Conservation (phyloP, 1,140 invertebrate species). For the Rhyacophila brunnea region DNA sequence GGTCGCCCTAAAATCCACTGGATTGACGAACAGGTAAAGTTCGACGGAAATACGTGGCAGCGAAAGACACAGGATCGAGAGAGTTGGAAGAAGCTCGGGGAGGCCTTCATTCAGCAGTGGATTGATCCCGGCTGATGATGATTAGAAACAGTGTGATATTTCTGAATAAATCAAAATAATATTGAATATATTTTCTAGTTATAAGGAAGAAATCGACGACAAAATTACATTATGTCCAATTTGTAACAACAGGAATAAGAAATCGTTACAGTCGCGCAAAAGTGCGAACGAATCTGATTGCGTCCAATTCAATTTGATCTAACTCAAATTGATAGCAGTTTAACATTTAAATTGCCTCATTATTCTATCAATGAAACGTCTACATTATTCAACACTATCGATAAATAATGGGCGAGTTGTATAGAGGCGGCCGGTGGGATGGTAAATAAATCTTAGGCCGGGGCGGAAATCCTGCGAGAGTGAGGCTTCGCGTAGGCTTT, state of each 20-base stretch:
- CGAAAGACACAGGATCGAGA: too few species aligned
- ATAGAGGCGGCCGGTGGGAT: not conserved
- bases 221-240: too few species aligned
- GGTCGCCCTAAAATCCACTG: too few species aligned
- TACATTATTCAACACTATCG: constrained; percentile 15
- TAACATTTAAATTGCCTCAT: constrained; percentile 21
- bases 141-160: too few species aligned
- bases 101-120: too few species aligned
- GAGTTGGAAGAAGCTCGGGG: too few species aligned
- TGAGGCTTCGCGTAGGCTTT: not conserved
- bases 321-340: constrained; percentile 18
- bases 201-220: too few species aligned
- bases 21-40: too few species aligned
- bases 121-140: too few species aligned
- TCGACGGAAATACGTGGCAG: too few species aligned
- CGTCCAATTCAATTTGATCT: constrained; percentile 4
- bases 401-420: constrained; percentile 6
- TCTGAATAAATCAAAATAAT: too few species aligned
- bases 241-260: not conserved
- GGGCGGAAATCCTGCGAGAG: not conserved
- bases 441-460: not conserved
- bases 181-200: too few species aligned
- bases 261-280: not conserved
- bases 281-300: not conserved
- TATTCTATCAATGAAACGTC: constrained; percentile 18